Percentiles rank a stretch among this genome's conserved stretches.
These are phyloP conservation scores for Meandrusa payeni DNA, from an alignment of 2,888 invertebrate genomes.

Conservation along the genomic window DNA sequence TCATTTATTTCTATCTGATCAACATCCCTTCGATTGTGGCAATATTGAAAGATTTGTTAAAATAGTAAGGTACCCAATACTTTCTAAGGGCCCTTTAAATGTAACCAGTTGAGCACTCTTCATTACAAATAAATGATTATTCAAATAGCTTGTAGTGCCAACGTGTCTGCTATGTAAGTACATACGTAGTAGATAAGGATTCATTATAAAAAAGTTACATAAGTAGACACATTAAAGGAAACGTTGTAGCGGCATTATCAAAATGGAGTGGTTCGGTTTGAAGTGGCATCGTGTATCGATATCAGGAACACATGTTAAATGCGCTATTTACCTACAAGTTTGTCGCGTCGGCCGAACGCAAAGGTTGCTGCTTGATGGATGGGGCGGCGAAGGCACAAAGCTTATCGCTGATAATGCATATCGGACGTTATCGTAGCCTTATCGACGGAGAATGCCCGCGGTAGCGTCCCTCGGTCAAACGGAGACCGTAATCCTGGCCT, in stretches of 20 bases:
- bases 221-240: conserved; percentile 59
- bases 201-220: conserved; percentile 40
- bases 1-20: too few relatives aligned
- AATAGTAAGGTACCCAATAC: too few relatives aligned
- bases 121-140: too few relatives aligned
- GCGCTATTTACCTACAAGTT: conserved; percentile 60
- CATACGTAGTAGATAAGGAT: conserved; percentile 37
- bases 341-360: conserved; percentile 63
- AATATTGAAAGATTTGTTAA: too few relatives aligned
- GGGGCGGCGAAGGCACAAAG: conserved; percentile 74
- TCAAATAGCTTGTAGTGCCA: too few relatives aligned
- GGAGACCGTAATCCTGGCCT: conserved; percentile 59
- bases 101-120: too few relatives aligned
- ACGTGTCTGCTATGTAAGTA: conserved; percentile 14
- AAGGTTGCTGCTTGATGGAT: conserved; percentile 72
- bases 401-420: conserved; percentile 65
- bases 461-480: conserved; percentile 37
- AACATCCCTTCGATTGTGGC: too few relatives aligned
- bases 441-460: conserved; percentile 43
- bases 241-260: conserved; percentile 55
- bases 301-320: conserved; percentile 71
- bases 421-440: conserved; percentile 55
- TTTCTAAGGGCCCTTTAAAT: too few relatives aligned
- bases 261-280: conserved; percentile 52
- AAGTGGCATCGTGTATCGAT: conserved; percentile 69